These are phyloP conservation scores for Diachrysia chrysitis DNA, from an alignment of 2,888 invertebrate species.

Conservation along the genomic window DNA sequence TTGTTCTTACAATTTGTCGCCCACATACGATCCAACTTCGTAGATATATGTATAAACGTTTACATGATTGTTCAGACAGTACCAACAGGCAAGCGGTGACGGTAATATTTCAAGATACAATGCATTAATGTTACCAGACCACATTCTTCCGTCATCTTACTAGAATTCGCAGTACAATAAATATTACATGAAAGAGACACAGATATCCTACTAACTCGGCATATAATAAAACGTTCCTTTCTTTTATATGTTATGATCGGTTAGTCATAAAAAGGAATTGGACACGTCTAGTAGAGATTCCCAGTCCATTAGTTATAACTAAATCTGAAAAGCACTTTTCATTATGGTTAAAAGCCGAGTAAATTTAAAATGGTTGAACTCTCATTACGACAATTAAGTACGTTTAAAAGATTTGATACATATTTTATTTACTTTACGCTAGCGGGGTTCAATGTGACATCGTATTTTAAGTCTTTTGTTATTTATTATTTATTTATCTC, in stretches of 20 bases:
- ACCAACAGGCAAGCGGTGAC: slow-evolving; percentile 23
- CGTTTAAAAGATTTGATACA: not conserved
- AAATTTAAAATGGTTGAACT: slow-evolving; percentile 7
- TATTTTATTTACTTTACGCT: not conserved
- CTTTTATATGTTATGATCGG: slow-evolving; percentile 21
- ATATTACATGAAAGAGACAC: slow-evolving; percentile 26
- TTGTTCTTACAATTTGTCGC: slow-evolving; percentile 66
- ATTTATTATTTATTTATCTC: not conserved
- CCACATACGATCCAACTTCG: slow-evolving; percentile 53
- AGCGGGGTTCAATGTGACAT: not conserved
- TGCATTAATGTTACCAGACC: slow-evolving; percentile 19
- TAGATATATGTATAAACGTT: slow-evolving; percentile 24
- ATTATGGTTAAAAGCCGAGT: not conserved
- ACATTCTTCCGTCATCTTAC: slow-evolving; percentile 15
- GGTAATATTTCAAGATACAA: slow-evolving; percentile 28
- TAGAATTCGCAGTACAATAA: slow-evolving; percentile 21
- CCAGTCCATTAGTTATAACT: slow-evolving; percentile 9
- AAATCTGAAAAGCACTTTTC: not conserved
- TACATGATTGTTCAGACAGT: slow-evolving; percentile 27
- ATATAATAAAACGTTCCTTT: slow-evolving; percentile 14
- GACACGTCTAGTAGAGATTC: slow-evolving; percentile 13
- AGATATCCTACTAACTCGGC: slow-evolving; percentile 15
- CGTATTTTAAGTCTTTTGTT: not conserved
- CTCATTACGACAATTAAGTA: not conserved
- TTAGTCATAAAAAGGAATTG: slow-evolving; percentile 18